Evolutionary conservation across 2,888 invertebrate genomes (phyloP), one percentile per base, ranked within the genome.

Genomic region (Cantharis rustica): DNA sequence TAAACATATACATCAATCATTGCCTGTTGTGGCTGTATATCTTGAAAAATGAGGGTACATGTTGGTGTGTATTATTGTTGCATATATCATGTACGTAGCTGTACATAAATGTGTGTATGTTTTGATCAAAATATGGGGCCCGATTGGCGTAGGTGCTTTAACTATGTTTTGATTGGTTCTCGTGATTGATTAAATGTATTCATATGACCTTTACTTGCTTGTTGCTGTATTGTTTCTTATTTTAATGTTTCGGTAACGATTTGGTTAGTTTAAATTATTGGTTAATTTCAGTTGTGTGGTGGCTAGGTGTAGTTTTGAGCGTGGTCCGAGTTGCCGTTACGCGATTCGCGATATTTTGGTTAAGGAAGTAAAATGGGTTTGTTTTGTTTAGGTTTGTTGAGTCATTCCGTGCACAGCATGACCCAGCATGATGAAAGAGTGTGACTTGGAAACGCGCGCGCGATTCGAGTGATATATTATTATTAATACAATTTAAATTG

Each of bases 151-250:
- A 81, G 79, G 76, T 79, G 68, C 73, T 73, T 66, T 71, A 76
- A 76, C 71, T 76, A 66, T 71, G 70, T 75, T 80, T 71, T 77
- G 79, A 84, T 84, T 84, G 84, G 84, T 79, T 72, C 74, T 68
- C 74, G 72, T 72, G 75, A 80, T 82, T 82, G 84, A 84, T 85
- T 84, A 82, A 82, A 83, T 83, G 82, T 83, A 83, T 84, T 84
- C 85, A 84, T 84, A 83, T 85, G 86, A 86, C 85, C 86, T 86
- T 86, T 85, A 81, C 76, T 85, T 80, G 76, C 79, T 80, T 80
- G 80, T 79, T 80, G 77, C 79, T 80, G 76, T 79, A 80, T 80
- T 80, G 80, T 79, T 77, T 75, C 80, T 80, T 79, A 77, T 75
- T 69, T 75, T 70, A 69, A 64, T 76, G 47, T 47, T 75, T 71